phyloP scores from a whole-genome alignment of 2,797 vertebrate genomes.

The Choloepus didactylus region DNA sequence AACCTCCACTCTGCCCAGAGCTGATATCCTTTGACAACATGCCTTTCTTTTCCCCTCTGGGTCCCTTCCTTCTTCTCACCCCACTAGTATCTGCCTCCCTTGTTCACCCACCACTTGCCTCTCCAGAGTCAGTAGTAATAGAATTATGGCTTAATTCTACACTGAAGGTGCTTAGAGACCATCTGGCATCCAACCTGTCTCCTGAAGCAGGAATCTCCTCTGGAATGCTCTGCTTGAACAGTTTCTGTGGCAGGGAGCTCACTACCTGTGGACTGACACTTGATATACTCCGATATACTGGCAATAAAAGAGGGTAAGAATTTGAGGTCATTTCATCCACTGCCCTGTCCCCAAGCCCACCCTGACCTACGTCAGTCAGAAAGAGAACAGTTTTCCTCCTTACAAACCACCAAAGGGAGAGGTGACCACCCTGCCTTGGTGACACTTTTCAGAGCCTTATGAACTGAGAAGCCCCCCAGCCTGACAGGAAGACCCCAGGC shows the following conservation, averaged over 20 bases:
- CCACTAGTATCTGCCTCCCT: not conserved
- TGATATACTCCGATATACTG: not conserved
- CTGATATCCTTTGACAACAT: not conserved
- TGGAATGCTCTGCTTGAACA: not conserved
- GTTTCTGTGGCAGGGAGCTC: not conserved
- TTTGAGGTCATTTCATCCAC: not conserved
- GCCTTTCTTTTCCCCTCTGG: not conserved
- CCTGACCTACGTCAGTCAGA: not conserved
- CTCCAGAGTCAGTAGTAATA: conserved; percentile 21
- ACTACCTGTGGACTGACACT: not conserved
- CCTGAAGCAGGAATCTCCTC: not conserved
- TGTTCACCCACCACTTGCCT: not conserved
- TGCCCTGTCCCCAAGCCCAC: not conserved
- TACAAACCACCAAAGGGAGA: conserved; percentile 4
- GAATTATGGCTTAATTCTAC: not conserved
- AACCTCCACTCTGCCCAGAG: not conserved
- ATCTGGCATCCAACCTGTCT: not conserved
- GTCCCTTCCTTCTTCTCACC: not conserved
- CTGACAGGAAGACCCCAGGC: not conserved
- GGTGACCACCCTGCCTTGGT: not conserved
- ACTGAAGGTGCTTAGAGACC: not conserved
- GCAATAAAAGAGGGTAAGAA: not conserved
- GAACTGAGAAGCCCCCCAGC: not conserved
- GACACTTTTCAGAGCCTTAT: not conserved
- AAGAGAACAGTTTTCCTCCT: conserved; percentile 34